phyloP scores from a whole-genome alignment of 2,113 vertebrate species.

The Mionectes macconnelli region DNA sequence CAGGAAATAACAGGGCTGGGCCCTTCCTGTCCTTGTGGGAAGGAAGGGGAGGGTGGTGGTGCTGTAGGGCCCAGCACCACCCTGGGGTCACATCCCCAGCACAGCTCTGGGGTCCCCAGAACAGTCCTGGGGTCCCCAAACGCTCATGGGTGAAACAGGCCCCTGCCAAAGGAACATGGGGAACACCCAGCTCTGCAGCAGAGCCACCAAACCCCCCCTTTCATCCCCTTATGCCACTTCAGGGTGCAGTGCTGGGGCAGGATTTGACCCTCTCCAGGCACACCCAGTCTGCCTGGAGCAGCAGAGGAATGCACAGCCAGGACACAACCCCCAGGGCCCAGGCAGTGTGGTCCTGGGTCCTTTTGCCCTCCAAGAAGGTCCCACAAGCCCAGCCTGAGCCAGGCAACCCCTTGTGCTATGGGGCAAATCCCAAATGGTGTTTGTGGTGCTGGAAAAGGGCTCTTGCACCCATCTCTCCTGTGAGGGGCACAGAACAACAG shows the following conservation, averaged over 20 bases:
- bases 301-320: background rate
- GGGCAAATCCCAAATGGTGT: background rate
- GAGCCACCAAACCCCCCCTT: background rate
- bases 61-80: fast-evolving
- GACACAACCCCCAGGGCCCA: background rate
- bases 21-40: background rate
- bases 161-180: fast-evolving
- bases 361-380: background rate
- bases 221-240: background rate
- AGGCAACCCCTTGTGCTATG: fast-evolving
- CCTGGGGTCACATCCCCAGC: background rate
- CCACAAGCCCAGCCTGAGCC: background rate
- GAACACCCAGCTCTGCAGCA: background rate
- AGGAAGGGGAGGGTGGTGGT: background rate
- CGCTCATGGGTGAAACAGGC: background rate
- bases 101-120: background rate
- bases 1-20: background rate
- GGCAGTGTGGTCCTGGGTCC: fast-evolving
- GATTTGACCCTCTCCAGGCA: background rate
- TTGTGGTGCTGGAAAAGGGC: background rate
- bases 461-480: fast-evolving
- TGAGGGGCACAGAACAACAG: fast-evolving
- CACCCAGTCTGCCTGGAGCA: background rate
- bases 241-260: background rate
- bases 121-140: background rate